Evolutionary conservation across 2,797 vertebrate genomes (phyloP).

Genomic region (Podargus strigoides): DNA sequence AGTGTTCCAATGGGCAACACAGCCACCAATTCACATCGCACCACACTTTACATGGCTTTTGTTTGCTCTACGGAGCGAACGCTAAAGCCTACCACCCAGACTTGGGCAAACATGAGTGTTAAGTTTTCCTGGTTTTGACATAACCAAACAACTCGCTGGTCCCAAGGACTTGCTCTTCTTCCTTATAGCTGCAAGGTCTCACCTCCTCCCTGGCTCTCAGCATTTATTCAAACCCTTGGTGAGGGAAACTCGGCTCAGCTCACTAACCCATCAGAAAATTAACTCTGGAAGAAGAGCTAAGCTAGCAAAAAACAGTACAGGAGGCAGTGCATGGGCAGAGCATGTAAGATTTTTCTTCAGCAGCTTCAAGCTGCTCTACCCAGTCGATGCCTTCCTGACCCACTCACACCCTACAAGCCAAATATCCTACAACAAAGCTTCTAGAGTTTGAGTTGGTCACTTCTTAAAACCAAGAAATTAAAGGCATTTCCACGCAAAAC

Average conservation of each 20-base stretch:
- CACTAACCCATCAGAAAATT: not conserved
- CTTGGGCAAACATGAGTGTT: not conserved
- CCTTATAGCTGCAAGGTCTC: not conserved
- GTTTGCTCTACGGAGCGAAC: not conserved
- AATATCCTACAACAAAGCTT: not conserved
- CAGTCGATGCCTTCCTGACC: not conserved
- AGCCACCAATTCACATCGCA: not conserved
- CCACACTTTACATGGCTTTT: not conserved
- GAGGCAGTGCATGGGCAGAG: not conserved
- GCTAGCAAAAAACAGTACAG: not conserved
- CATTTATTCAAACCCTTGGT: not conserved
- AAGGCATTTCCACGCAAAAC: not conserved
- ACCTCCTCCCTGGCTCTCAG: not conserved
- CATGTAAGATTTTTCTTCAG: not conserved
- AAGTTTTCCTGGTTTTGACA: not conserved
- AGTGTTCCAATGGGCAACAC: not conserved
- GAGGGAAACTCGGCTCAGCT: not conserved
- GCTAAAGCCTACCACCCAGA: not conserved
- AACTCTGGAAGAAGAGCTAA: not conserved
- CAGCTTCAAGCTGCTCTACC: not conserved
- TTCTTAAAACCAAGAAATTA: not conserved
- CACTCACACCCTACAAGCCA: rapidly evolving
- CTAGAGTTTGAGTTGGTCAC: not conserved
- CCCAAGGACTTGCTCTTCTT: not conserved
- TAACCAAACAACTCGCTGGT: not conserved